Base-by-base conservation (phyloP, 2,888 invertebrate species). In the Leptinotarsa juncta region DNA sequence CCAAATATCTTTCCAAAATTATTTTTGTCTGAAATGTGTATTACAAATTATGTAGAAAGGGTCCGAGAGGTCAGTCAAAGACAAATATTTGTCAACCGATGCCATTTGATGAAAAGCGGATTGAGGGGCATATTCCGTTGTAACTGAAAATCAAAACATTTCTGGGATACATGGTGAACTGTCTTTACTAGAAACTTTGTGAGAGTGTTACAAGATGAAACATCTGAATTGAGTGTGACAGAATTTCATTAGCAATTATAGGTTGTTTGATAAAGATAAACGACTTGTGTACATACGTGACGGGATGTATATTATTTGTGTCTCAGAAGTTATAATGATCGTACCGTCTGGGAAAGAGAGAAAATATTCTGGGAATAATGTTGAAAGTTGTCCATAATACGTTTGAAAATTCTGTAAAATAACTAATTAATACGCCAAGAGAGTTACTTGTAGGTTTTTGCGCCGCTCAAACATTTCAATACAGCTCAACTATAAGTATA, bases 61-160 rank as follows among this genome's bases (percentile, higher is more conserved):
- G 49, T 67, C 72, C 23, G 55, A 51, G 15, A 71, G 76, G 73
- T 68, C 73, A 76, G 70, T 65, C 73, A 70, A 71, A 71, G 67
- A 67, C 60, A 73, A 76, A 76, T 73, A 74, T 76, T 76, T 76
- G 76, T 73, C 73, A 71, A 76, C 71, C 69, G 69, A 65, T 74
- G 73, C 73, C 73, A 71, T 73, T 76, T 73, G 76, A 76, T 68
- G 76, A 71, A 73, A 76, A 73, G 71, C 76, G 73, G 76, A 76
- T 73, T 76, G 73, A 26, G 75, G 71, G 72, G 80, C 70, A 69
- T 70, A 75, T 23, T 68, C 73, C 76, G 75, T 70, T 69, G 78
- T 79, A 80, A 81, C 80, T 82, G 71, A 78, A 76, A 81, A 82
- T 82, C 80, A 81, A 81, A 81, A 81, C 79, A 79, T 78, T 67